Evolutionary conservation across 1,140 invertebrate genomes (phyloP).

Genomic region (Mamestra configurata): DNA sequence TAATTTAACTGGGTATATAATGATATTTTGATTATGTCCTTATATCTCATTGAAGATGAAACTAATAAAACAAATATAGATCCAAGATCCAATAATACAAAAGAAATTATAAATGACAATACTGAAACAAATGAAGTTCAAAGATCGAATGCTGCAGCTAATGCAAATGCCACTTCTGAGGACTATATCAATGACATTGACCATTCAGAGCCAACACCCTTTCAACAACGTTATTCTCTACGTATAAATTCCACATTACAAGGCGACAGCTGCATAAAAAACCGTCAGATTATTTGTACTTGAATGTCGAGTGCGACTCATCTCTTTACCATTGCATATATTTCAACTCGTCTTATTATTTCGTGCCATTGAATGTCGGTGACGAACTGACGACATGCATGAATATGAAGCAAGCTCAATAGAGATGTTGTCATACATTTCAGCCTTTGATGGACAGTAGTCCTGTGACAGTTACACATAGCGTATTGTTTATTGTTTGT

Average conservation of each 20-base stretch:
- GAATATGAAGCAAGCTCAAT: slow-evolving; percentile 83
- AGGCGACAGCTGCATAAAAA: slow-evolving; percentile 47
- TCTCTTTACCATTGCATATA: slow-evolving; percentile 73
- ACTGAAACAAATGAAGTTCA: background rate
- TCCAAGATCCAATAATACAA: background rate
- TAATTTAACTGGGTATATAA: too few species aligned
- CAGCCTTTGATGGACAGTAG: slow-evolving; percentile 72
- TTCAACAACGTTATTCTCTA: slow-evolving; percentile 9
- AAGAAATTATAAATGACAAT: background rate
- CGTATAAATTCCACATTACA: slow-evolving; percentile 29
- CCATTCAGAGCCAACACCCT: slow-evolving; percentile 12
- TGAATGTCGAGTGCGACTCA: slow-evolving; percentile 52
- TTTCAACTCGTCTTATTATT: slow-evolving; percentile 74
- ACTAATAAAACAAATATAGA: too few species aligned
- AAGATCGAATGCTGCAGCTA: background rate
- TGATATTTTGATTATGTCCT: too few species aligned
- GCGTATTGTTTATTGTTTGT: slow-evolving; percentile 63
- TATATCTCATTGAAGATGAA: too few species aligned
- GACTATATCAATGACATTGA: background rate
- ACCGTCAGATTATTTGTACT: slow-evolving; percentile 50
- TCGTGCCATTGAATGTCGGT: slow-evolving; percentile 70
- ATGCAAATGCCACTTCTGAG: background rate
- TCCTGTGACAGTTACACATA: slow-evolving; percentile 43
- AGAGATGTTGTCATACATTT: slow-evolving; percentile 83
- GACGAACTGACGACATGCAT: slow-evolving; percentile 65